A percentile compares a stretch with the other conserved stretches of the same genome.
Conservation (phyloP, 2,113 vertebrate species). For the Echinops telfairi region DNA sequence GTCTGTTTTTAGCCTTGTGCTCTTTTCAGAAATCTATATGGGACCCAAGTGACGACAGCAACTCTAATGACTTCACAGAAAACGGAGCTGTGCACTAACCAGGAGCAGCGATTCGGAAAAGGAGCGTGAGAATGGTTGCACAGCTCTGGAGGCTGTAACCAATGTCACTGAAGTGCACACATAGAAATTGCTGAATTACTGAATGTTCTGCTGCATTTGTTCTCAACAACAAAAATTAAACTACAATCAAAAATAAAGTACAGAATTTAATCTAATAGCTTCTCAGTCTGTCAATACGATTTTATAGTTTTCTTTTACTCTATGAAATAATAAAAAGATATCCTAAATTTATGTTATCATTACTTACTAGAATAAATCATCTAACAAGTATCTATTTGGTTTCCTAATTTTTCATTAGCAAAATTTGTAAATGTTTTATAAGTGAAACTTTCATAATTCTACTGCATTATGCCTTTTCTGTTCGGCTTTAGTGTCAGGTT, state of each 20-base stretch:
- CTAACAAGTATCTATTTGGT: too few relatives aligned
- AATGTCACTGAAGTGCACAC: neutral
- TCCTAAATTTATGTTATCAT: too few relatives aligned
- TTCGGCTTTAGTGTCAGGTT: too few relatives aligned
- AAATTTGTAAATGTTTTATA: too few relatives aligned
- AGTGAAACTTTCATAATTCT: too few relatives aligned
- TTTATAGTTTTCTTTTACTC: constrained; percentile 1
- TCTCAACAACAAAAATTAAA: neutral
- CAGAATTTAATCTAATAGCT: neutral
- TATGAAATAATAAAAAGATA: constrained; percentile 12
- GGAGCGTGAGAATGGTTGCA: neutral
- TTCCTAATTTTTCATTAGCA: too few relatives aligned
- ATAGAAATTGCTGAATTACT: neutral
- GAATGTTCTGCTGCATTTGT: neutral
- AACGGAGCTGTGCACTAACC: neutral
- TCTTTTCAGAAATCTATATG: neutral
- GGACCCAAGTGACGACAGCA: neutral
- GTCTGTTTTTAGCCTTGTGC: neutral
- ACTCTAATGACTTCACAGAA: neutral
- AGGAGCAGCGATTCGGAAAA: neutral
- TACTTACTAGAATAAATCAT: too few relatives aligned
- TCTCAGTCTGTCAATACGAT: neutral
- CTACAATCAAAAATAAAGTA: neutral
- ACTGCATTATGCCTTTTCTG: too few relatives aligned
- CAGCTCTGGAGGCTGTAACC: neutral